Percentiles rank a stretch among this genome's conserved stretches.
phyloP scores from a whole-genome alignment of 2,888 invertebrate species.

The Cecidostiba fungosa region DNA sequence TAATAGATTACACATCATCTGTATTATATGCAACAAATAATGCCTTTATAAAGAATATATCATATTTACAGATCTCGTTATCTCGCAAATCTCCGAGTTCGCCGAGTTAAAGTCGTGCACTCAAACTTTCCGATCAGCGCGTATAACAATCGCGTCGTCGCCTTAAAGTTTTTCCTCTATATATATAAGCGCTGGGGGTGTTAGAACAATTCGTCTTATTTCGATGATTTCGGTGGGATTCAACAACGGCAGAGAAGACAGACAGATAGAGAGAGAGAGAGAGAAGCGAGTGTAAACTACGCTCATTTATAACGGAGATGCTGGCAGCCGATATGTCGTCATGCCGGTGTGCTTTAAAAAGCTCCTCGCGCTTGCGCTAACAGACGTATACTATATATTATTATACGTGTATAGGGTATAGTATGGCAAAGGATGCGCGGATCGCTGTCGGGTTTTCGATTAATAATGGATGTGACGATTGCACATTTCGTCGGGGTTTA shows the following conservation, averaged over 20 bases:
- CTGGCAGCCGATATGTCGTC: conserved; percentile 1
- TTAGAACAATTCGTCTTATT: conserved; percentile 22
- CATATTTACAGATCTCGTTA: not conserved
- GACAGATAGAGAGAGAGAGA: not conserved
- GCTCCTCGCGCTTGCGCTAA: not conserved
- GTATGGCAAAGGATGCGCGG: not conserved
- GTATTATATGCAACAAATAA: not conserved
- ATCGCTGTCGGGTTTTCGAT: not conserved
- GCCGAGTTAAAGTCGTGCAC: not conserved
- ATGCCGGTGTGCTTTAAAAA: not conserved
- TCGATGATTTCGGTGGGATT: not conserved
- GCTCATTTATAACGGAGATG: conserved; percentile 31
- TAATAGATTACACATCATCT: too few relatives aligned
- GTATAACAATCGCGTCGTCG: not conserved
- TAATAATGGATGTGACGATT: conserved; percentile 24
- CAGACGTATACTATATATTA: not conserved
- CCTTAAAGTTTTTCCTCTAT: not conserved
- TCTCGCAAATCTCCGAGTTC: not conserved
- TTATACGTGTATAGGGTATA: not conserved
- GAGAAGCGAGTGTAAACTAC: conserved; percentile 9
- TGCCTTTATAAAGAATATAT: not conserved
- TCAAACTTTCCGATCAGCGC: not conserved
- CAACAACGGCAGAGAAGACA: not conserved
- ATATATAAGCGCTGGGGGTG: too few relatives aligned
- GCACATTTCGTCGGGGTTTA: not conserved